These are phyloP conservation scores for Pandemis corylana DNA, from an alignment of 2,888 invertebrate genomes.

Conservation along the genomic window DNA sequence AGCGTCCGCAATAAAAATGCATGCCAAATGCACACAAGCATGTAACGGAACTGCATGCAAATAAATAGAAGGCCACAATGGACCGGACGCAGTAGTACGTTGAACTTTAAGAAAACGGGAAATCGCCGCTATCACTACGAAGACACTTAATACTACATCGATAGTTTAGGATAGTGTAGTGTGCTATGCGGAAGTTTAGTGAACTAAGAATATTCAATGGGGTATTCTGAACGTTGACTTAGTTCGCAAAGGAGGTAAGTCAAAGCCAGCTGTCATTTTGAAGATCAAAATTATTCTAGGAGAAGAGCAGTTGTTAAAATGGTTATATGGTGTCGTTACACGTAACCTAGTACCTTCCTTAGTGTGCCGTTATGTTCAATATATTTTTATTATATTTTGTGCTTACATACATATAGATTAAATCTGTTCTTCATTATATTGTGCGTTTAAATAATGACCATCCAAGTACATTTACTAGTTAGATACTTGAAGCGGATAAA, in stretches of 20 bases:
- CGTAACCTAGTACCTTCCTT: neutral
- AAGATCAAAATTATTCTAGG: neutral
- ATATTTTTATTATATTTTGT: no score
- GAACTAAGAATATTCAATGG: conserved; percentile 11
- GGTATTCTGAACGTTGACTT: neutral
- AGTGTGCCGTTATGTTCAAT: no score
- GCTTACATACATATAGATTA: no score
- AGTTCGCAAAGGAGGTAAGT: neutral
- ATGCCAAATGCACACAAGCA: conserved; percentile 13
- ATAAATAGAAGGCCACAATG: conserved; percentile 43
- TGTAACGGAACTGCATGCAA: neutral
- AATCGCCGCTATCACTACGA: conserved; percentile 47
- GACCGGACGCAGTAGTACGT: conserved; percentile 49
- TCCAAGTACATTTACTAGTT: no score
- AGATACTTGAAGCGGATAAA: no score
- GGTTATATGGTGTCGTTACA: neutral
- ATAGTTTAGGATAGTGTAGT: conserved; percentile 12
- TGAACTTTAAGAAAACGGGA: conserved; percentile 51
- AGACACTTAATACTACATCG: conserved; percentile 34
- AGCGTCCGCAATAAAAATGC: neutral
- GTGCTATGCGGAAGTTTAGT: neutral
- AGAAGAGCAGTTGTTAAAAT: neutral
- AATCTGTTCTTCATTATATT: no score
- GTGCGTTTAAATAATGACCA: no score
- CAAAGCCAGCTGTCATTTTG: neutral